phyloP scores from a whole-genome alignment of 1,140 invertebrate genomes.

The Drosophila oshimai region DNA sequence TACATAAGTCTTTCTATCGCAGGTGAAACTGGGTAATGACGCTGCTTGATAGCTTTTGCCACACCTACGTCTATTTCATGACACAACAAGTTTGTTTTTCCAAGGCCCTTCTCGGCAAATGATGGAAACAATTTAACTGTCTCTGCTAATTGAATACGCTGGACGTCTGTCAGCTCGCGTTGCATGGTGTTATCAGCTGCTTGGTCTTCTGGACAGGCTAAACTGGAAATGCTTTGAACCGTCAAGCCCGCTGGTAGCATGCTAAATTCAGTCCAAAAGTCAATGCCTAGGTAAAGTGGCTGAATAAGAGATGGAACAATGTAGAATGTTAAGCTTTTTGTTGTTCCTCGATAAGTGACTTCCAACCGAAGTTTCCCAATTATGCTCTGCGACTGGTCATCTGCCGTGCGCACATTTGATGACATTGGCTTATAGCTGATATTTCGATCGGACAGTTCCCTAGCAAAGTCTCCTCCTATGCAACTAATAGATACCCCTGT shows the following conservation, averaged over 20 bases:
- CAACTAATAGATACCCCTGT: neutral
- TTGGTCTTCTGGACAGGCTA: neutral
- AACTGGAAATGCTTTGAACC: neutral
- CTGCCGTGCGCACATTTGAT: neutral
- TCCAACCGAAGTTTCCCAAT: neutral
- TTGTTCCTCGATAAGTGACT: neutral
- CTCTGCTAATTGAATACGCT: neutral
- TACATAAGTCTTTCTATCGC: slow-evolving; percentile 7
- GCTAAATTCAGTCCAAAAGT: neutral
- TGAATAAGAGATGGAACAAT: neutral
- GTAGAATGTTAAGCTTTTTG: neutral
- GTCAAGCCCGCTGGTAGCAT: neutral
- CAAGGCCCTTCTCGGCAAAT: neutral
- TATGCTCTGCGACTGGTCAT: neutral
- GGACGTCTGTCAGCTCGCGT: neutral
- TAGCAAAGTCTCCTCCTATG: neutral
- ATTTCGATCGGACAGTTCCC: neutral
- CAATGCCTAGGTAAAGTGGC: neutral
- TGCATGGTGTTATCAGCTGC: too few relatives aligned
- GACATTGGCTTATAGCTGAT: neutral
- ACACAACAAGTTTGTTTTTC: neutral
- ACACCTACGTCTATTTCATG: neutral
- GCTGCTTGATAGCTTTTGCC: slow-evolving; percentile 7
- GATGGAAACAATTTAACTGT: neutral
- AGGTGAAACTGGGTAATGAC: slow-evolving; percentile 2